These are phyloP conservation scores for Myotis lucifugus DNA, from an alignment of 2,113 vertebrate species.

Conservation along the genomic window DNA sequence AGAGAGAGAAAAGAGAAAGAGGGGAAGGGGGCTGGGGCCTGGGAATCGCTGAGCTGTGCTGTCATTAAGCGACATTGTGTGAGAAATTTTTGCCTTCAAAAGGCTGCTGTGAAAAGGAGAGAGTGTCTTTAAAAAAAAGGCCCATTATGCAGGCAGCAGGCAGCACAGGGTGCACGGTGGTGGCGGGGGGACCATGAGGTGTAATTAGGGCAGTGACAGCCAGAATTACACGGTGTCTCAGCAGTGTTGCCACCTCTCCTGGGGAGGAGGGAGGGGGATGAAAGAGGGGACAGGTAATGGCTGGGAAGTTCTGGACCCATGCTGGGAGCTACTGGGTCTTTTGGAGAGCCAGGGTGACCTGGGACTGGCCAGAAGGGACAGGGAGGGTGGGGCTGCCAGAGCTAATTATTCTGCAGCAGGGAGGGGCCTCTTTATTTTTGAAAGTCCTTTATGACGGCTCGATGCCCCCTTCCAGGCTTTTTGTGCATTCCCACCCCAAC, in stretches of 20 bases:
- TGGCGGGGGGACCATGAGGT: constrained; percentile 54
- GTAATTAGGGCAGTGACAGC: constrained; percentile 74
- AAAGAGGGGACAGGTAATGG: constrained; percentile 60
- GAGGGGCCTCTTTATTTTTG: constrained; percentile 59
- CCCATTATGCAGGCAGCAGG: constrained; percentile 60
- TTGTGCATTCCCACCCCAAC: constrained; percentile 50
- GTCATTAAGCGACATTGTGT: constrained; percentile 78
- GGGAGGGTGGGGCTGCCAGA: neutral
- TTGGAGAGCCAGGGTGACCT: constrained; percentile 46
- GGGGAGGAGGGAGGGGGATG: neutral
- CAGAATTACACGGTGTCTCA: constrained; percentile 47
- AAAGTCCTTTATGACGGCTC: constrained; percentile 62
- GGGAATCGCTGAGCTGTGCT: constrained; percentile 45
- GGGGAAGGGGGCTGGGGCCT: neutral
- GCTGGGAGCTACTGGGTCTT: constrained; percentile 46
- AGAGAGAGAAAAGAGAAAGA: neutral
- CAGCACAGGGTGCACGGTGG: neutral
- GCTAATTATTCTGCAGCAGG: constrained; percentile 13
- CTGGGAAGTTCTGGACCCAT: constrained; percentile 22
- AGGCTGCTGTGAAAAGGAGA: constrained; percentile 71
- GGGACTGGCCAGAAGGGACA: constrained; percentile 28
- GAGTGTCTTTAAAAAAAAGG: constrained; percentile 47
- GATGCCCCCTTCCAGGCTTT: constrained; percentile 49
- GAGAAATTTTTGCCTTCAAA: constrained; percentile 71
- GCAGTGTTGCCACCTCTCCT: constrained; percentile 41